Base-by-base conservation (phyloP, 2,113 vertebrate species). In the Gadus chalcogrammus region DNA sequence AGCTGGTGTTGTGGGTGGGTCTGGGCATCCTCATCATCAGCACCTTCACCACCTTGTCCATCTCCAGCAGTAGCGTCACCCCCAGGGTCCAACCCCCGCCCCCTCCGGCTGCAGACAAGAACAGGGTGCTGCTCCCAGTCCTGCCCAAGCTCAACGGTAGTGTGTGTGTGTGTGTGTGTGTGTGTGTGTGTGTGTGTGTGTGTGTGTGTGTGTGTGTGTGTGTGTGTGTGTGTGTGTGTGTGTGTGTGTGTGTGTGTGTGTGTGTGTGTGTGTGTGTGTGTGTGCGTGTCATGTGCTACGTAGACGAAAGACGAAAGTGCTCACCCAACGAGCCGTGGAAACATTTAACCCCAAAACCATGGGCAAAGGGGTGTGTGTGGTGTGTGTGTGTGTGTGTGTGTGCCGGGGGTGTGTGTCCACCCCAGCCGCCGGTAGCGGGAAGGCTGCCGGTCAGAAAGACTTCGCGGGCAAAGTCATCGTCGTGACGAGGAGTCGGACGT, bases 1-100 rank as follows among this genome's bases (percentile, higher is more conserved):
- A 99, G 97, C 87, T 98, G 64, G 96, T 99, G 69, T 90, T 99
- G 18, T 95, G 90, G 77, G 95, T 98, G 0, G 96, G 97, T 69
- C 92, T 99, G 76, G 94, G 96, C 3, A 93, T 99, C 78, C 92
- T 99, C 65, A 90, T 99, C 27, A 82, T 99, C 80, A 99, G 97
- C 82, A 99, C 97, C 0, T 85, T 96, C 56, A 96, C 94, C 76
- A 99, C 97, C 6, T 76, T 99, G 77, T 94, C 94, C 0, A 92
- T 93, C 13, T 92, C 88, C 0, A 85, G 91, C 77, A 92, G 82
- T 16, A 68, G 73, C 88, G 42, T 48, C 60, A 13, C 81, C 87
- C 0, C 58, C 77, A 85, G 89, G 78, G 77, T 55, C 72, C 11
- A 77, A 74, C 35, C 71, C 0, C 92, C 90, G 3, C 72, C 71